A percentile compares a stretch with the other conserved stretches of the same genome.
Evolutionary conservation across 92 coral and sea anemone species (phyloP).

Genomic region (Porites lobata): DNA sequence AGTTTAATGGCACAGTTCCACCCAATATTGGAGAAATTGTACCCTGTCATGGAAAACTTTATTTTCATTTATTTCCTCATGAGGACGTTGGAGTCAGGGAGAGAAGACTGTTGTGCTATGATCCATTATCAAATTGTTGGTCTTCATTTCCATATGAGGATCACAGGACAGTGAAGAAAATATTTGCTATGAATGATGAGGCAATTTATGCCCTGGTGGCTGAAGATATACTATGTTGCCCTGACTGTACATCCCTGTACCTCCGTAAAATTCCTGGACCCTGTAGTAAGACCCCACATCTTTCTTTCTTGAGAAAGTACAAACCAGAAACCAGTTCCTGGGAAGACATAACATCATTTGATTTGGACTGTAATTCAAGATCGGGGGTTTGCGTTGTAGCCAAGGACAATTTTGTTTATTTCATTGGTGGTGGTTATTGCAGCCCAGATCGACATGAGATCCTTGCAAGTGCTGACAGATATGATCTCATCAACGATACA

Average conservation of each 20-base stretch:
- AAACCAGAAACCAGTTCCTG: slow-evolving; percentile 3
- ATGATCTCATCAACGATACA: background rate
- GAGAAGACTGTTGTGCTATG: background rate
- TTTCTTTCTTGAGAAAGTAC: background rate
- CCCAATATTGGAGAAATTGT: background rate
- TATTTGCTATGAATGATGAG: background rate
- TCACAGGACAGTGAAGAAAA: background rate
- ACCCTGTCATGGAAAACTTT: background rate
- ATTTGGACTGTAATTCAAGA: background rate
- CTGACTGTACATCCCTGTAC: background rate
- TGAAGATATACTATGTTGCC: background rate
- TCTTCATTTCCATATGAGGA: background rate
- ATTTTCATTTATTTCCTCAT: background rate
- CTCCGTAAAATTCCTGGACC: background rate
- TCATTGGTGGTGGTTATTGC: background rate
- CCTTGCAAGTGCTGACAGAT: background rate
- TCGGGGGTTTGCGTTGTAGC: background rate
- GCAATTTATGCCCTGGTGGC: background rate
- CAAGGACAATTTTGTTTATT: slow-evolving; percentile 1
- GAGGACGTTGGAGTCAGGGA: background rate
- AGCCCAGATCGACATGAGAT: background rate
- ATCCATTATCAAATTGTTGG: background rate
- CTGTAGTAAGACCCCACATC: background rate
- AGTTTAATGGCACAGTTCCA: background rate
- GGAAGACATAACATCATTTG: background rate